Percentiles rank a stretch among this genome's conserved stretches.
phyloP scores from a whole-genome alignment of 2,797 vertebrate species.

The Merluccius polli region DNA sequence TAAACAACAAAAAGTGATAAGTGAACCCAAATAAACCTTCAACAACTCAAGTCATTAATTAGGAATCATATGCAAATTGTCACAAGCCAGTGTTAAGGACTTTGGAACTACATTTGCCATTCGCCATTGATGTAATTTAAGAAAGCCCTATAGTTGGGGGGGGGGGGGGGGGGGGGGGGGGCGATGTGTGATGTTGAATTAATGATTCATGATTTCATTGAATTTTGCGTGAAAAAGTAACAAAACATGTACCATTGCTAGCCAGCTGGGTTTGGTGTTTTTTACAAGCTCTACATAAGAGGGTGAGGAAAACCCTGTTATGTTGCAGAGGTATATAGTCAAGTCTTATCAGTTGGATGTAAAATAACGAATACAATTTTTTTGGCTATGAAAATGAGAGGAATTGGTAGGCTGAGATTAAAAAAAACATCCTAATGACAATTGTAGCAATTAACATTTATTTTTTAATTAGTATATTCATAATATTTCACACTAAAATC shows the following conservation, averaged over 20 bases:
- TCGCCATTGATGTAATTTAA: no score
- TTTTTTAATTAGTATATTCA: no score
- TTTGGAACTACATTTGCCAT: no score
- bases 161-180: no score
- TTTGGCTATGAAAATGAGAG: neutral
- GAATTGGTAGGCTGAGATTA: neutral
- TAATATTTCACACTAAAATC: no score
- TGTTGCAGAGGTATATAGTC: no score
- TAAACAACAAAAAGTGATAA: neutral
- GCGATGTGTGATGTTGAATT: no score
- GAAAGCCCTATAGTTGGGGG: no score
- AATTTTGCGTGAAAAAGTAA: neutral
- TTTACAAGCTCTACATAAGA: neutral
- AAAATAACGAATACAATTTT: neutral
- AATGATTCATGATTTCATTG: no score
- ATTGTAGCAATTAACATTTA: no score
- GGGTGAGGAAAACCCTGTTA: no score
- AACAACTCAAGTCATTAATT: neutral
- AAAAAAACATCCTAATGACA: neutral
- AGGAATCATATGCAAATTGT: neutral
- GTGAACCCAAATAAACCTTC: neutral
- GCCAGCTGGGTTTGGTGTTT: neutral
- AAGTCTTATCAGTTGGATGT: neutral
- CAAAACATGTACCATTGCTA: neutral
- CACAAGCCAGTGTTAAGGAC: neutral